Base-by-base conservation (phyloP, 2,113 vertebrate genomes). In the Coptodon bakossiorum region DNA sequence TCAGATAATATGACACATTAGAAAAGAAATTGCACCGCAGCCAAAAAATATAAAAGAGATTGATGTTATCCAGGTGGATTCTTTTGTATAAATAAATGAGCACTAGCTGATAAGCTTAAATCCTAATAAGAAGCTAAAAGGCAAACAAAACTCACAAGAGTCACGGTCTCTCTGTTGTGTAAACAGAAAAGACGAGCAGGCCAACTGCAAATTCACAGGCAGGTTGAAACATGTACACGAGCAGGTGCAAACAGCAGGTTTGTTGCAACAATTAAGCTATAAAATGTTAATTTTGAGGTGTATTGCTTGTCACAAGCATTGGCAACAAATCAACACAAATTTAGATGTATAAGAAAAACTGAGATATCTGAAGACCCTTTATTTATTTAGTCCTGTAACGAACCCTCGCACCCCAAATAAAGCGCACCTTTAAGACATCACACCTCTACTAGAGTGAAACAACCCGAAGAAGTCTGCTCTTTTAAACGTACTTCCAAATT, bases 321-420 rank as follows among this genome's bases (percentile, higher is more conserved):
- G 63, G 38, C 52, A 52, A 38, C 78, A 27, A 31, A 50, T n/a
- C n/a, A 5, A 56, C 48, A 36, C 29, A 19, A 56, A 59, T 82
- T 31, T 27, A 40, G 38, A 6, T 40, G 24, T 14, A 5, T 14
- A n/a, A 57, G 14, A 83, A 48, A 11, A 71, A 61, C 22, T 84
- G 38, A 31, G 82, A 80, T 5, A 81, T 24, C 83, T 16, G 19
- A 83, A 61, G 13, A 9, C 56, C 13, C 52, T 84, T 82, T 54
- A 57, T 48, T 13, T 50, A 52, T 78, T 16, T 34, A 71, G 19
- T 81, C 36, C 66, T 36, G 68, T 78, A 13, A 86, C 40, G 14
- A 86, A 59, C 27, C 56, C 66, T 43, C 19, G 66, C 82, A 57
- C 29, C 11, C 81, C 36, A 90, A 90, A 90, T 89, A 34, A 89